A percentile compares a stretch with the other conserved stretches of the same genome.
These are phyloP conservation scores for Galeruca laticollis DNA, from an alignment of 2,888 invertebrate genomes.

Conservation along the genomic window DNA sequence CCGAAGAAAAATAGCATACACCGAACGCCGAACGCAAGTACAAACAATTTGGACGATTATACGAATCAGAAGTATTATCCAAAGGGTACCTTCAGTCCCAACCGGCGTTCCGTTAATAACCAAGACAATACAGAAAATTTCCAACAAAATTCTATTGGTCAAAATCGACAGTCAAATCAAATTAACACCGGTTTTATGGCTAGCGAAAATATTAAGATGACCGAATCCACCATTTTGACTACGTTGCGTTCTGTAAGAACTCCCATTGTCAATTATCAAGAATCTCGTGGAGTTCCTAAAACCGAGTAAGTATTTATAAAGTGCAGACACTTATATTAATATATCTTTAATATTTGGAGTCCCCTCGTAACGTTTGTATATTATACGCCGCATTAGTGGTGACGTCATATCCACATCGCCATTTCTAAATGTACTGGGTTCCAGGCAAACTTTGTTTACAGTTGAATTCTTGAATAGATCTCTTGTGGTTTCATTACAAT, in stretches of 20 bases:
- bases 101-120: background rate
- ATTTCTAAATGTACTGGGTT: too few species aligned
- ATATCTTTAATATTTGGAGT: too few species aligned
- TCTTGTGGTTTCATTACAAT: too few species aligned
- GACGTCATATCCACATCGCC: too few species aligned
- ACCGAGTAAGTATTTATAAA: slow-evolving; percentile 56
- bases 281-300: slow-evolving; percentile 58
- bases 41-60: slow-evolving; percentile 4
- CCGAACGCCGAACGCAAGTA: background rate
- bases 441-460: too few species aligned
- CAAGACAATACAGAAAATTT: background rate
- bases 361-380: too few species aligned
- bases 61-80: background rate
- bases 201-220: slow-evolving; percentile 18
- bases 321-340: too few species aligned
- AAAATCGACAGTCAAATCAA: background rate
- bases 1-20: background rate
- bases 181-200: background rate
- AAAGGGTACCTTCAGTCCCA: background rate
- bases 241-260: slow-evolving; percentile 55
- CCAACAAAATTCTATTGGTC: background rate
- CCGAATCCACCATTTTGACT: slow-evolving; percentile 47
- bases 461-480: too few species aligned
- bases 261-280: slow-evolving; percentile 62
- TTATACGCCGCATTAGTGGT: too few species aligned